These are phyloP conservation scores for Pitta sordida DNA, from an alignment of 2,113 vertebrate genomes.

Conservation along the genomic window DNA sequence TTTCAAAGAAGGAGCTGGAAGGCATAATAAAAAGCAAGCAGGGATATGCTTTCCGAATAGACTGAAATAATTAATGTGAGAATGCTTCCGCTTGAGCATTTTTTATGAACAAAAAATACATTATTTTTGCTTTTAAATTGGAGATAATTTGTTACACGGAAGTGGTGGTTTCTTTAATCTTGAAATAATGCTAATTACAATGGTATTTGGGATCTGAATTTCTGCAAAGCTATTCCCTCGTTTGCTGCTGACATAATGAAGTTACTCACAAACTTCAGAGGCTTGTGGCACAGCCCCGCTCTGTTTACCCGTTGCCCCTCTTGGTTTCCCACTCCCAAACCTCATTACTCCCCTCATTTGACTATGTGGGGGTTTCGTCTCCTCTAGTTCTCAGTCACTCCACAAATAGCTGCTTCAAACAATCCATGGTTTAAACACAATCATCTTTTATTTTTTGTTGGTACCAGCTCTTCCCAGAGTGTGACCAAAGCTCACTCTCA, in stretches of 20 bases:
- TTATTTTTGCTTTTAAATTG: conserved; percentile 81
- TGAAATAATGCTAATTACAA: conserved; percentile 78
- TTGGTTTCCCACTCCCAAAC: conserved; percentile 15
- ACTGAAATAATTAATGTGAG: conserved; percentile 82
- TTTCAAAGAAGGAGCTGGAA: conserved; percentile 80
- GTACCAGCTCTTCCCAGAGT: not conserved
- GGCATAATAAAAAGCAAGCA: conserved; percentile 82
- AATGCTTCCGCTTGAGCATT: conserved; percentile 77
- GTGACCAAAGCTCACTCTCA: not conserved
- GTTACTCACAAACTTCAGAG: conserved; percentile 31
- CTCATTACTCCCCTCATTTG: conserved; percentile 3
- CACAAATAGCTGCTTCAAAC: not conserved
- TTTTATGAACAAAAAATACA: conserved; percentile 76
- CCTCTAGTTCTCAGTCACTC: not conserved
- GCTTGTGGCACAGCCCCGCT: not conserved
- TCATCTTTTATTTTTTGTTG: fast-evolving
- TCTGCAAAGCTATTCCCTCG: conserved; percentile 66
- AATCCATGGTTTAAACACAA: not conserved
- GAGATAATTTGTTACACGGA: conserved; percentile 79
- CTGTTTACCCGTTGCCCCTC: not conserved
- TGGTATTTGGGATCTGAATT: conserved; percentile 68
- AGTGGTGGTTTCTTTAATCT: conserved; percentile 80
- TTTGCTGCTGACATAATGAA: conserved; percentile 64
- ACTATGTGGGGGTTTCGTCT: not conserved
- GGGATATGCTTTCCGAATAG: conserved; percentile 78